Conservation (phyloP, 2,797 vertebrate species). For the Sebastes oblongus region DNA sequence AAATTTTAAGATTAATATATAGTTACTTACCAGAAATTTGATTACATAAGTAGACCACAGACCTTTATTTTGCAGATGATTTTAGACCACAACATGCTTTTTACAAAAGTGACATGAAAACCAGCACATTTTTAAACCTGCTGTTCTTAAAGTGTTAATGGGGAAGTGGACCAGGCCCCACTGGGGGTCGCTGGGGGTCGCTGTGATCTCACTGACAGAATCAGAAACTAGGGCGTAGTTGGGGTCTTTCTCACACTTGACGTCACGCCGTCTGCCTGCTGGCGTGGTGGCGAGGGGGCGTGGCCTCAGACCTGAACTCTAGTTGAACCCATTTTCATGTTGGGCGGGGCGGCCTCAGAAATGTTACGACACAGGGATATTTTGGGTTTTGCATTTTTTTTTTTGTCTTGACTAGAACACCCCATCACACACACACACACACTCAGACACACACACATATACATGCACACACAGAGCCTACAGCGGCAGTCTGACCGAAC, state of each 20-base stretch:
- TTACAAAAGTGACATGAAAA: background rate
- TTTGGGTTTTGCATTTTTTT: slow-evolving; percentile 44
- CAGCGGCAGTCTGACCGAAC: slow-evolving; percentile 77
- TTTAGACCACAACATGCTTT: background rate
- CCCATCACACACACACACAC: slow-evolving; percentile 8
- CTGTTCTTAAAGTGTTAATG: background rate
- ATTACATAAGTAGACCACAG: background rate
- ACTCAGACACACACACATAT: slow-evolving; percentile 33
- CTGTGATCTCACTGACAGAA: slow-evolving; percentile 33
- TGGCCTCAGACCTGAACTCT: slow-evolving; percentile 67
- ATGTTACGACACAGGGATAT: slow-evolving; percentile 70
- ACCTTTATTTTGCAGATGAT: background rate
- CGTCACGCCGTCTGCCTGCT: slow-evolving; percentile 33
- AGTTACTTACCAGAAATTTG: background rate
- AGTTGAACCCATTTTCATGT: slow-evolving; percentile 71
- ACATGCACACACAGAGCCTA: slow-evolving; percentile 48
- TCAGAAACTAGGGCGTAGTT: background rate
- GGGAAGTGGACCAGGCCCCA: background rate
- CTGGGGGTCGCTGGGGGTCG: slow-evolving; percentile 70
- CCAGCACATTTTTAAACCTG: background rate
- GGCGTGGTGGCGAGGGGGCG: slow-evolving; percentile 60
- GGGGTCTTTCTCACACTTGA: slow-evolving; percentile 17
- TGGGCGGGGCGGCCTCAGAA: slow-evolving; percentile 36
- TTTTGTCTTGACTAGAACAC: slow-evolving; percentile 31
- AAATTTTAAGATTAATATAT: background rate